Percentiles rank a stretch among this genome's conserved stretches.
These are phyloP conservation scores for Myxocyprinus asiaticus DNA, from an alignment of 2,113 vertebrate species.

Conservation along the genomic window DNA sequence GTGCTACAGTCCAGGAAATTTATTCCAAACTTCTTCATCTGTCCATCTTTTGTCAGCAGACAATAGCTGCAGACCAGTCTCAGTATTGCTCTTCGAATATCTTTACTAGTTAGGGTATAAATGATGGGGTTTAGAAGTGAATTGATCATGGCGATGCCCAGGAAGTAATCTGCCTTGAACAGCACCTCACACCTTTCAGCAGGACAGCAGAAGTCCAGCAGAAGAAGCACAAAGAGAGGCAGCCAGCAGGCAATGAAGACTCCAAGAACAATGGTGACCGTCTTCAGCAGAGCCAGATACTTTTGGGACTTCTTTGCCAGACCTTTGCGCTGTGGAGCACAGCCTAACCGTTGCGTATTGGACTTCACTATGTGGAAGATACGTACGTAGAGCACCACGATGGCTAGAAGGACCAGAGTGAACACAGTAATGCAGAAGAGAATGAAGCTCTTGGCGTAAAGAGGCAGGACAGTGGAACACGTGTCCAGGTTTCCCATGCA, in stretches of 20 bases:
- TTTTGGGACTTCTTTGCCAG: conserved; percentile 74
- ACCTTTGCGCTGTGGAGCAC: conserved; percentile 55
- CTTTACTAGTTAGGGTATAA: conserved; percentile 88
- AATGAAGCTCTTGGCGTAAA: conserved; percentile 87
- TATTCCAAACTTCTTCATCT: conserved; percentile 73
- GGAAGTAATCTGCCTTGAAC: conserved; percentile 85
- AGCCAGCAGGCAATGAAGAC: conserved; percentile 88
- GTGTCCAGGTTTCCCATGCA: conserved; percentile 76
- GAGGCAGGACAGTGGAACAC: conserved; percentile 88
- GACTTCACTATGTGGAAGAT: conserved; percentile 86
- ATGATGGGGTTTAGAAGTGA: conserved; percentile 90
- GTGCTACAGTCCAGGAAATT: conserved; percentile 81
- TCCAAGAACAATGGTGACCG: conserved; percentile 84
- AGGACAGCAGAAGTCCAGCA: conserved; percentile 81
- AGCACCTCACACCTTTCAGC: conserved; percentile 73
- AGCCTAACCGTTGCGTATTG: conserved; percentile 73
- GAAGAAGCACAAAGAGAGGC: conserved; percentile 85
- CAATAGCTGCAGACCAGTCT: conserved; percentile 78
- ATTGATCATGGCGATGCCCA: conserved; percentile 88
- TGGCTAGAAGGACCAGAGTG: conserved; percentile 77
- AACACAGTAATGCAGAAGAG: conserved; percentile 85
- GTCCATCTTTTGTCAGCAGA: conserved; percentile 62
- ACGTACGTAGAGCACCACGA: conserved; percentile 84
- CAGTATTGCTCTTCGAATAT: conserved; percentile 84
- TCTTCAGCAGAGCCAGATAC: conserved; percentile 84